Percentiles rank a stretch among this genome's conserved stretches.
Evolutionary conservation across 2,797 vertebrate species (phyloP).

Genomic region (Intellagama lesueurii): DNA sequence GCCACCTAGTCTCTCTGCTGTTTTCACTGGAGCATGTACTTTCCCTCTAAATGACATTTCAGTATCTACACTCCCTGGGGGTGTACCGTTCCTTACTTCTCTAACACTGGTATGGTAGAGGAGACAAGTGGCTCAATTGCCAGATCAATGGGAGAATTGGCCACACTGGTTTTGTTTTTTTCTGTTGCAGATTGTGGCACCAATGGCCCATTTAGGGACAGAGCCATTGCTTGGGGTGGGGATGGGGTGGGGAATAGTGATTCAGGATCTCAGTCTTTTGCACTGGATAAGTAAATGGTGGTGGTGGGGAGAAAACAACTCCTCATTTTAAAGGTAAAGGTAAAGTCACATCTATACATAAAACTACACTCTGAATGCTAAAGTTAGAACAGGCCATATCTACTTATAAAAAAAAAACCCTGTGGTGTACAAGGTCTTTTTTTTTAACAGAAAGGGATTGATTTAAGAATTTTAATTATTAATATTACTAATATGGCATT

Average conservation of each 20-base stretch:
- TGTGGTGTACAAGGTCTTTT: not conserved
- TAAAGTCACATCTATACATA: too few relatives aligned
- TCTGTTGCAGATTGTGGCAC: conserved; percentile 30
- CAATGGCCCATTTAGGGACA: not conserved
- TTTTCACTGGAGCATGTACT: rapidly evolving
- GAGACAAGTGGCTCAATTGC: conserved; percentile 25
- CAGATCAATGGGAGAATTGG: conserved; percentile 36
- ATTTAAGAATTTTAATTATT: not conserved
- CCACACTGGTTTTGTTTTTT: conserved; percentile 32
- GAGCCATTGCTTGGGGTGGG: not conserved
- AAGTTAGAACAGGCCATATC: not conserved
- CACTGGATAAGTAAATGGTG: not conserved
- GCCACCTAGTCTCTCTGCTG: not conserved
- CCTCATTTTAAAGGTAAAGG: not conserved
- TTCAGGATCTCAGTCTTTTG: conserved; percentile 16
- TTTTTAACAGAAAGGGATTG: not conserved
- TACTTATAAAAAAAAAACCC: not conserved
- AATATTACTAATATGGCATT: not conserved
- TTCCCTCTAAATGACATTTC: conserved; percentile 15
- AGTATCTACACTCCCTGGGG: not conserved
- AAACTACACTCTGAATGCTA: not conserved
- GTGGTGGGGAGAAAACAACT: not conserved
- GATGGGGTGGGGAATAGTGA: not conserved
- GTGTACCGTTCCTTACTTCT: not conserved
- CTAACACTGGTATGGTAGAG: conserved; percentile 27